Conservation (phyloP, 2,797 vertebrate genomes). For the Mormyrus hasselquistii region DNA sequence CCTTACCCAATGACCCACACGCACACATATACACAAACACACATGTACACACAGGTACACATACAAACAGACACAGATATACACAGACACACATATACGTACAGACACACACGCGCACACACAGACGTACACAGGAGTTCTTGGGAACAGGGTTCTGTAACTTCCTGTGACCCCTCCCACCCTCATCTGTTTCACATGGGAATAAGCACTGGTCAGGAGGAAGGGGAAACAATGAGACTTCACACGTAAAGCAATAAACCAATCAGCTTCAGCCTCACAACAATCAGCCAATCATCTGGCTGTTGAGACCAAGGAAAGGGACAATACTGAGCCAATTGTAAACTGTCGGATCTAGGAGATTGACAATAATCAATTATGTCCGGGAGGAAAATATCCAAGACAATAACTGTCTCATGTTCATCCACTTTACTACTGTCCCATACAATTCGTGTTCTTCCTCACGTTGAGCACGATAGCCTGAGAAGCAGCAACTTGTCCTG, state of each 20-base stretch:
- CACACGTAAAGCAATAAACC: conserved; percentile 29
- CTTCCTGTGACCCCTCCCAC: conserved; percentile 72
- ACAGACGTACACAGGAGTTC: background rate
- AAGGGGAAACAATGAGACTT: conserved; percentile 96
- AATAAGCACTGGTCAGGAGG: conserved; percentile 86
- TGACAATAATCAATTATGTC: conserved; percentile 87
- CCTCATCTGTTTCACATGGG: conserved; percentile 94
- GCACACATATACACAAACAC: background rate
- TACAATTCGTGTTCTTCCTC: conserved; percentile 50
- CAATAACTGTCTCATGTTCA: conserved; percentile 64
- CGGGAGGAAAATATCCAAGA: conserved; percentile 66
- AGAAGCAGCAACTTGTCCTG: background rate
- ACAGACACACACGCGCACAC: background rate
- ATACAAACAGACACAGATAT: background rate
- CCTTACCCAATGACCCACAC: conserved; percentile 23
- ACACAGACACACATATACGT: conserved; percentile 8
- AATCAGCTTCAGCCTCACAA: conserved; percentile 68
- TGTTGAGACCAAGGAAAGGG: conserved; percentile 78
- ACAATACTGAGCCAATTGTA: conserved; percentile 93
- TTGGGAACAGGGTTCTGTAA: conserved; percentile 42
- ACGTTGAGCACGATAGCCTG: background rate
- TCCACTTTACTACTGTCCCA: conserved; percentile 50
- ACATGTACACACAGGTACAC: background rate
- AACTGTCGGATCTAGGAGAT: conserved; percentile 81
- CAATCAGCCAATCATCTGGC: conserved; percentile 93